These are phyloP conservation scores for Drosophila insularis DNA, from an alignment of 1,140 invertebrate genomes.

Conservation along the genomic window DNA sequence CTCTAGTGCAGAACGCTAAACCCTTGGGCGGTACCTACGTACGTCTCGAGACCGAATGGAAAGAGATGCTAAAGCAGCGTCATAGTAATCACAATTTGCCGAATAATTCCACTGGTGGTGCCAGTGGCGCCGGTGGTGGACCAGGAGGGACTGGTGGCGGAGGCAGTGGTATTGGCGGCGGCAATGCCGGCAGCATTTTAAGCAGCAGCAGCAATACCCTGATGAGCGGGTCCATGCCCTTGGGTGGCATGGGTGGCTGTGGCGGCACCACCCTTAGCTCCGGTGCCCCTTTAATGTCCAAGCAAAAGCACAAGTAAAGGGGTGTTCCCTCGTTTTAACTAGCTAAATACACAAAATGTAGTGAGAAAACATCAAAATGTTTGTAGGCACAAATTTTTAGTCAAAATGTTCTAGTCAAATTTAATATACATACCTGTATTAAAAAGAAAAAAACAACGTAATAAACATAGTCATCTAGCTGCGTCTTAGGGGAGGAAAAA, in stretches of 20 bases:
- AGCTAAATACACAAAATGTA: slow-evolving; percentile 23
- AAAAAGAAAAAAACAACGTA: no score
- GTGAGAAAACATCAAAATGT: slow-evolving; percentile 30
- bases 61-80: slow-evolving; percentile 84
- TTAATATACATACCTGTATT: not conserved
- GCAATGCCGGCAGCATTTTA: slow-evolving; percentile 22
- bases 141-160: not conserved
- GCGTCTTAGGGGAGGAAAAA: no score
- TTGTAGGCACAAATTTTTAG: slow-evolving; percentile 39
- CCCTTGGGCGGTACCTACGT: slow-evolving; percentile 87
- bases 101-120: not conserved
- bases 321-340: not conserved
- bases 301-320: slow-evolving; percentile 71
- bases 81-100: slow-evolving; percentile 57
- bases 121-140: not conserved
- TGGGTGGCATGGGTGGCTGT: not conserved
- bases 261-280: slow-evolving; percentile 14
- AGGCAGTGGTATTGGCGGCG: not conserved
- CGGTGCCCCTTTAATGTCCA: slow-evolving; percentile 43
- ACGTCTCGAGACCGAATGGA: slow-evolving; percentile 88
- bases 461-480: no score
- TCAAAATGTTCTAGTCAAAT: slow-evolving; percentile 31
- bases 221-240: slow-evolving; percentile 8
- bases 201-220: slow-evolving; percentile 43
- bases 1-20: slow-evolving; percentile 44